These are phyloP conservation scores for Salarias fasciatus DNA, from an alignment of 2,797 vertebrate genomes.

Conservation along the genomic window DNA sequence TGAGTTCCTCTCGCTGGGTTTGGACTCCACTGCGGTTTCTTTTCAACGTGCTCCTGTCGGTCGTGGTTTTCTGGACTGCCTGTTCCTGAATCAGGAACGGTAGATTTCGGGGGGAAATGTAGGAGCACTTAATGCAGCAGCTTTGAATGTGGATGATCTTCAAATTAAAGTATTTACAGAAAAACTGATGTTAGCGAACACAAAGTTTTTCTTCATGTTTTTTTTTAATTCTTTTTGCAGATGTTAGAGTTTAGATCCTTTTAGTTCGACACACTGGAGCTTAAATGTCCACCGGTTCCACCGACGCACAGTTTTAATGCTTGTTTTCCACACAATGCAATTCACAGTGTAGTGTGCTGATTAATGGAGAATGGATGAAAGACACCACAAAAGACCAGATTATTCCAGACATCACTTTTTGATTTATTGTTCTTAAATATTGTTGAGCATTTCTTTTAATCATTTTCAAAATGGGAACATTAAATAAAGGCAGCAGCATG, in stretches of 20 bases:
- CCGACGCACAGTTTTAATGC: no score
- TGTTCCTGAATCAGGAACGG: slow-evolving; percentile 82
- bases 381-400: slow-evolving; percentile 28
- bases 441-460: no score
- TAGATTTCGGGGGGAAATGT: slow-evolving; percentile 27
- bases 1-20: slow-evolving; percentile 57
- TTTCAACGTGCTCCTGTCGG: slow-evolving; percentile 20
- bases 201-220: no score
- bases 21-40: slow-evolving; percentile 4
- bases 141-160: not conserved
- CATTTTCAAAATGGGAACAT: slow-evolving; percentile 33
- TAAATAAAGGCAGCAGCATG: slow-evolving; percentile 45
- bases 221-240: no score
- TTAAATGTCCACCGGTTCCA: no score
- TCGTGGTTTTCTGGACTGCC: slow-evolving; percentile 32
- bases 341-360: no score
- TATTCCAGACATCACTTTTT: slow-evolving; percentile 14
- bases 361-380: not conserved
- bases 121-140: slow-evolving; percentile 14
- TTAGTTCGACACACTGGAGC: no score
- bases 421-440: slow-evolving; percentile 40
- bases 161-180: slow-evolving; percentile 17
- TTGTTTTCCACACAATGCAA: no score
- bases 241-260: no score
- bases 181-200: slow-evolving; percentile 1